Evolutionary conservation across 2,113 vertebrate genomes (phyloP).

Genomic region (Corythornis madagascariensis): DNA sequence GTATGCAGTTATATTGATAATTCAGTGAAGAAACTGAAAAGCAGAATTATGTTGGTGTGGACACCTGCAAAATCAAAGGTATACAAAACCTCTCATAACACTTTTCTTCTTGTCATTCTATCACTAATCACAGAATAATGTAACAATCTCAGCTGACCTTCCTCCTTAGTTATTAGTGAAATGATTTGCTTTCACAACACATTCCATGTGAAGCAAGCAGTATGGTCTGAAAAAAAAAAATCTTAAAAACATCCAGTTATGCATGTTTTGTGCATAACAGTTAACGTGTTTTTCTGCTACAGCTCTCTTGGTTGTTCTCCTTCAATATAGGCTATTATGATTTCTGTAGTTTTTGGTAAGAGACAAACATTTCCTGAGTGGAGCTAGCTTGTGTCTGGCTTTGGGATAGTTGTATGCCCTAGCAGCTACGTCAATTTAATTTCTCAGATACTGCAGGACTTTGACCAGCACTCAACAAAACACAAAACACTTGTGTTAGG

Average conservation of each 20-base stretch:
- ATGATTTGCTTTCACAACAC: not conserved
- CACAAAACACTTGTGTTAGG: not conserved
- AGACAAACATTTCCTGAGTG: not conserved
- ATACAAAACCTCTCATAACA: not conserved
- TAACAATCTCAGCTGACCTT: not conserved
- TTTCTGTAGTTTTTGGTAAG: not conserved
- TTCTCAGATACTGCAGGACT: not conserved
- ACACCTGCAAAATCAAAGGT: not conserved
- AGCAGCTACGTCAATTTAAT: not conserved
- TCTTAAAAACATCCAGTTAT: not conserved
- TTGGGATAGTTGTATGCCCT: not conserved
- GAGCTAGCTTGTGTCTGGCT: not conserved
- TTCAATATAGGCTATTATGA: not conserved
- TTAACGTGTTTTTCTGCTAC: not conserved
- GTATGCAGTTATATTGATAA: not conserved
- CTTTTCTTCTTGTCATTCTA: not conserved
- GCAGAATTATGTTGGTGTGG: not conserved
- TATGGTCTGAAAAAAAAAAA: not conserved
- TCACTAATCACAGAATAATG: not conserved
- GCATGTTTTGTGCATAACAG: not conserved
- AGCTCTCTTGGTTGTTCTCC: not conserved
- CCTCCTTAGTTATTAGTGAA: not conserved
- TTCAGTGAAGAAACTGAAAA: not conserved
- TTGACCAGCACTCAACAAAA: not conserved
- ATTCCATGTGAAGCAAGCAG: not conserved